Evolutionary conservation across 2,888 invertebrate genomes (phyloP), one percentile per base, ranked within the genome.

Genomic region (Pilophorus perplexus): DNA sequence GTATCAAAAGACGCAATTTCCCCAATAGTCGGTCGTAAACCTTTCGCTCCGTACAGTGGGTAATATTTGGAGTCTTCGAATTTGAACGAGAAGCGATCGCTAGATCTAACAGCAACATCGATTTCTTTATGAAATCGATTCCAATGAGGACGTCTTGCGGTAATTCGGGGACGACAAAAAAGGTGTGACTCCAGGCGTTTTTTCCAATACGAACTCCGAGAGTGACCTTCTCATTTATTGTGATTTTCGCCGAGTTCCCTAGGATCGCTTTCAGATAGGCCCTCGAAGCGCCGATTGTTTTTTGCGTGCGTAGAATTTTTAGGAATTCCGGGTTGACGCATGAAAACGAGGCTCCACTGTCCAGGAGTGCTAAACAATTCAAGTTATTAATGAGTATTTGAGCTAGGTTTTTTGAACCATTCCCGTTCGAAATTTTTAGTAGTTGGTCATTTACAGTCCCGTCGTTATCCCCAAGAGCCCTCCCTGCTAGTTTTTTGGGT

Each of bases 91-190:
- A 57, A 57, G 12, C 40, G 8, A 22, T 57, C 20, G 3, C 22
- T 22, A n/a, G n/a, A n/a, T n/a, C n/a, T n/a, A n/a, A n/a, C n/a
- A n/a, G n/a, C n/a, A n/a, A n/a, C n/a, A n/a, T n/a, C n/a, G n/a
- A n/a, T n/a, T n/a, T n/a, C n/a, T n/a, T n/a, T 2, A 62, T 28
- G 18, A 62, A 62, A 27, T 62, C 62, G 2, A 62, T 14, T 18
- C 62, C 62, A 2, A 62, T 14, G 10, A 62, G 22, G 2, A 18
- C 25, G 20, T 62, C 8, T n/a, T 28, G 6, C 16, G 62, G 44
- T 4, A 59, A 40, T 5, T 42, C 5, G 14, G 40, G 40, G 12
- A 59, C 25, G 3, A 44, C 23, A n/a, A 14, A 46, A 20, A 62
- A 46, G 2, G 10, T 5, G 22, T 27, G 27, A 5, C 6, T 5